A percentile compares a stretch with the other conserved stretches of the same genome.
These are phyloP conservation scores for Drosophila paramelanica DNA, from an alignment of 2,888 invertebrate species.

Conservation along the genomic window DNA sequence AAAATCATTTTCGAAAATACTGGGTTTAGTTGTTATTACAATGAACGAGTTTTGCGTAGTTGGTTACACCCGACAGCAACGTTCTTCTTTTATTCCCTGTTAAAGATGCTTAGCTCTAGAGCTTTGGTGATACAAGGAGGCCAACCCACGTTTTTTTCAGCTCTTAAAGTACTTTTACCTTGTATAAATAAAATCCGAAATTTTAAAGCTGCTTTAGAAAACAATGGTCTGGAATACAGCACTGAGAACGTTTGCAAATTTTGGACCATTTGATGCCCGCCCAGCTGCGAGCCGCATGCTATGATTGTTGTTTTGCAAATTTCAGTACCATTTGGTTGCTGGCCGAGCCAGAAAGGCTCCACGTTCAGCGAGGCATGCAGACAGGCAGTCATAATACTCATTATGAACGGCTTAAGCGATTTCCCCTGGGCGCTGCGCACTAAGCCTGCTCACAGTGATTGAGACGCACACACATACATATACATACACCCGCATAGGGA, in stretches of 20 bases:
- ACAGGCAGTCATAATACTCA: slow-evolving; percentile 77
- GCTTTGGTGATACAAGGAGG: not conserved
- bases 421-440: slow-evolving; percentile 82
- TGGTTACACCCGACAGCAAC: no score
- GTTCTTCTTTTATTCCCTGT: no score
- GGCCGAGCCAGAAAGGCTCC: slow-evolving; percentile 5
- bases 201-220: not conserved
- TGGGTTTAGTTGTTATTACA: no score
- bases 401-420: slow-evolving; percentile 85
- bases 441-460: slow-evolving; percentile 80
- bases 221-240: not conserved
- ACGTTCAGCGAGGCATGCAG: slow-evolving; percentile 13
- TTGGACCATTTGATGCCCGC: slow-evolving; percentile 18
- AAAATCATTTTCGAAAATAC: no score
- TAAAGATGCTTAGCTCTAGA: not conserved
- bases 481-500: slow-evolving; percentile 21
- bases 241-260: slow-evolving; percentile 1
- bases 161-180: not conserved
- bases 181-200: not conserved
- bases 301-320: slow-evolving; percentile 35
- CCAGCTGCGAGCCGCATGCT: not conserved
- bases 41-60: no score
- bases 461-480: slow-evolving; percentile 46
- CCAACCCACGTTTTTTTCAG: not conserved
- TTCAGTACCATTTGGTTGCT: slow-evolving; percentile 19